Conservation (phyloP, 2,888 invertebrate genomes). For the Caradrina kadenii region DNA sequence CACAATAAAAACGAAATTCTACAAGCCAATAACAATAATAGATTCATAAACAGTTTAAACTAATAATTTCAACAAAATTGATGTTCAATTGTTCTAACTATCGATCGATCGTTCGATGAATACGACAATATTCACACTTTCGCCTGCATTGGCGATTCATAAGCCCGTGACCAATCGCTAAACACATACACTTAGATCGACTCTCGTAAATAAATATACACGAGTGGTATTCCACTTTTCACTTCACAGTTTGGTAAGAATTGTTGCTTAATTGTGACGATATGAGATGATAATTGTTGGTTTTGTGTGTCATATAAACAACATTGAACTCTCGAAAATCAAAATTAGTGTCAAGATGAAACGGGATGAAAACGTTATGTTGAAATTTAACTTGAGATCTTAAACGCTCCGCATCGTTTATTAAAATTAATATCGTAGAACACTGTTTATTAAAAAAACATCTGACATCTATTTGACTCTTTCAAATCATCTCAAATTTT, state of each 20-base stretch:
- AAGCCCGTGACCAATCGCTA: constrained; percentile 50
- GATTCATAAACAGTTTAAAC: neutral
- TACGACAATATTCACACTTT: constrained; percentile 54
- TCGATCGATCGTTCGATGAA: constrained; percentile 19
- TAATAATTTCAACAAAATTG: constrained; percentile 20
- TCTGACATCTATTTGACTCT: neutral
- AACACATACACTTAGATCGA: constrained; percentile 21
- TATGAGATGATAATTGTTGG: neutral
- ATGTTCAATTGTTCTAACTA: constrained; percentile 24
- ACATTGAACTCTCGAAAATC: neutral
- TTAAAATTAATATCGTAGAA: too few relatives aligned
- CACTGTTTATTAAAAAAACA: too few relatives aligned
- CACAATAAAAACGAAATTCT: constrained; percentile 18
- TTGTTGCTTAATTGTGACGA: constrained; percentile 18
- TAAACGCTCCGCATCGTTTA: neutral
- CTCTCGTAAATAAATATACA: constrained; percentile 25
- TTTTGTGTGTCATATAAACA: neutral
- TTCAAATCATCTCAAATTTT: neutral
- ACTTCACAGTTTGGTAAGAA: constrained; percentile 8
- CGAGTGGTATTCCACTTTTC: constrained; percentile 9
- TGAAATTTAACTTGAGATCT: neutral
- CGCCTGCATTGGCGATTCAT: constrained; percentile 29
- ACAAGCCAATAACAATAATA: neutral
- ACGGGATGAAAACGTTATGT: neutral
- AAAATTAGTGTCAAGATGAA: neutral